Evolutionary conservation across 2,113 vertebrate genomes (phyloP).

Genomic region (Trematocara variabile): DNA sequence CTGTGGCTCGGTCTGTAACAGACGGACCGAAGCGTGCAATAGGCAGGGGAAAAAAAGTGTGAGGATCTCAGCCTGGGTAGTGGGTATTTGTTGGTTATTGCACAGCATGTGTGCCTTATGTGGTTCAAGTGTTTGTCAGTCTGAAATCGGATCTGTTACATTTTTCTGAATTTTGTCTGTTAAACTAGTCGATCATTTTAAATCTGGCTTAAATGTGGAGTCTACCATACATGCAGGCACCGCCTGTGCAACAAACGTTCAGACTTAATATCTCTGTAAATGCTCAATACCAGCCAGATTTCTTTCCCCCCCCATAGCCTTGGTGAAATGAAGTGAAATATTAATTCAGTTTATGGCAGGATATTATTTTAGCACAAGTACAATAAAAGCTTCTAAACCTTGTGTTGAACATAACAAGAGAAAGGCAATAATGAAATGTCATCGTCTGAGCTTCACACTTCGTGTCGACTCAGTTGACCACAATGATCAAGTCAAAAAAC

Average conservation of each 20-base stretch:
- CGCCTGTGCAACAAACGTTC: neutral
- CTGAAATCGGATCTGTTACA: neutral
- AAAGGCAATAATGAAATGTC: neutral
- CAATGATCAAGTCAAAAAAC: neutral
- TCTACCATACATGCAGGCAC: neutral
- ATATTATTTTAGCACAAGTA: neutral
- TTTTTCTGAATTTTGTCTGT: neutral
- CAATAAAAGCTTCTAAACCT: neutral
- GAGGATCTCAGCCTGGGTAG: neutral
- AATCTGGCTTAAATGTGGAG: neutral
- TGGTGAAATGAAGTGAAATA: neutral
- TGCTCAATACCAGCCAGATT: neutral
- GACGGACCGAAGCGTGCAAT: neutral
- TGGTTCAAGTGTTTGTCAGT: neutral
- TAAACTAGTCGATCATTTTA: neutral
- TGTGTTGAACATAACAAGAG: neutral
- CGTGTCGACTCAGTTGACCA: neutral
- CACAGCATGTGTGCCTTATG: neutral
- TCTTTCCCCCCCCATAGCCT: neutral
- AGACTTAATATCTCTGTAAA: neutral
- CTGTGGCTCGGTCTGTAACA: neutral
- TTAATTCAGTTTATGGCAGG: neutral
- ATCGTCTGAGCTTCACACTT: neutral
- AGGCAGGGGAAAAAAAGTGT: accelerated
- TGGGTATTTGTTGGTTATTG: neutral